Base-by-base conservation (phyloP, 2,797 vertebrate genomes). In the Xerus rutilus region DNA sequence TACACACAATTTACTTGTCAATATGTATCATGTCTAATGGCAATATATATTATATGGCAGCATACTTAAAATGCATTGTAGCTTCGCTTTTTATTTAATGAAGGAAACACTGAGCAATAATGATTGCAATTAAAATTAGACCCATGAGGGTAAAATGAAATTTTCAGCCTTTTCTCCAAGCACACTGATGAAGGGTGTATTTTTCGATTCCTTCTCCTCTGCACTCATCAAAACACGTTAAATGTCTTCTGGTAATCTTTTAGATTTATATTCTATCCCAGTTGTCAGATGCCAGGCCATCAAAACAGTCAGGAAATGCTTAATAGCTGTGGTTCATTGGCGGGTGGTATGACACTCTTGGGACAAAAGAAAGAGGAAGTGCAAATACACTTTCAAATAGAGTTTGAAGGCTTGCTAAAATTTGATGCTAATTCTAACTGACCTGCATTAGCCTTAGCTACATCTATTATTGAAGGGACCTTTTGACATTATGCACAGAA, bases 161-260 rank as follows among this genome's bases (percentile, higher is more conserved):
- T 64, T 84, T 95, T 47, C 57, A 45, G 43, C 1, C 1, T 65
- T 91, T 32, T 91, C 32, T 94, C 12, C 14, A 83, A 86, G 15
- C 67, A 93, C 17, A 76, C 52, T 86, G 20, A 93, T 93, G 21
- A 79, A 89, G 23, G n/a, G 5, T 74, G 0, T 57, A 54, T 57
- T 91, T 96, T 94, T 94, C 45, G 79, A 59, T 93, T 93, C 1
- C 15, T 86, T 91, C 7, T 91, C 23, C 89, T 86, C 91, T 76
- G 35, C 23, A 57, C 32, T 94, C 54, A 95, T 73, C 25, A 87
- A 94, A 91, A 73, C 25, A 87, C 74, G 11, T 83, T 95, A 95
- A 89, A 79, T 1, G 0, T 77, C 15, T 30, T 85, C 81, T 70
- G 64, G 85, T 30, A 92, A 89, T 76, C 62, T 84, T 89, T 65